These are phyloP conservation scores for Bothrops alternatus DNA, from an alignment of 2,797 vertebrate species.

Conservation along the genomic window DNA sequence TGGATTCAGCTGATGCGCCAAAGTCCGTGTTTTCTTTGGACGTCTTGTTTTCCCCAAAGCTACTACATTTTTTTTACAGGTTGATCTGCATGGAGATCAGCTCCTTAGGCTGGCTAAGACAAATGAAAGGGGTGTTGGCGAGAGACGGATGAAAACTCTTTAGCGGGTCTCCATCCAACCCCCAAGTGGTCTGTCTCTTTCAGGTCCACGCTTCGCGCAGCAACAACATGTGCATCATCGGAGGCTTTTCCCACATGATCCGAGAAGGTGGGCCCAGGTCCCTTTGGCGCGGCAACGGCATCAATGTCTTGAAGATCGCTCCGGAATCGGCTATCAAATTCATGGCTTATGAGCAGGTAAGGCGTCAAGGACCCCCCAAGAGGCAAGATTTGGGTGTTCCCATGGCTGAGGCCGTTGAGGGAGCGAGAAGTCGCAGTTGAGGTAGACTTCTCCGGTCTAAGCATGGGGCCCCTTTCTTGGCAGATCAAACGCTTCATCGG, in stretches of 20 bases:
- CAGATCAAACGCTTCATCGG: constrained; percentile 94
- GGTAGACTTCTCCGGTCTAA: neutral
- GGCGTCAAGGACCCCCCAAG: neutral
- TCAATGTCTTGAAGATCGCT: constrained; percentile 95
- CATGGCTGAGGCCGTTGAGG: neutral
- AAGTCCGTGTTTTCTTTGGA: neutral
- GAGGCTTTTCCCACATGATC: constrained; percentile 91
- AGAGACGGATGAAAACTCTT: constrained; percentile 35
- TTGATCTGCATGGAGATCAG: constrained; percentile 7
- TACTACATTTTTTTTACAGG: constrained; percentile 10
- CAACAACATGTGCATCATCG: constrained; percentile 88
- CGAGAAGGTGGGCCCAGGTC: constrained; percentile 86
- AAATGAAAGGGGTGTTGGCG: constrained; percentile 23
- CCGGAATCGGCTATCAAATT: constrained; percentile 97
- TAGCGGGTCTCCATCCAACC: neutral
- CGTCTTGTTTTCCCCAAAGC: constrained; percentile 6
- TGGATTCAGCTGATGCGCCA: neutral
- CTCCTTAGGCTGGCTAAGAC: neutral
- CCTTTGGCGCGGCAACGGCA: constrained; percentile 93
- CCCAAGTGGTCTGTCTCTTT: neutral
- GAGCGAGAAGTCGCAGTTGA: neutral
- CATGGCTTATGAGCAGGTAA: constrained; percentile 97
- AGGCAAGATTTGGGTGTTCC: too few species aligned
- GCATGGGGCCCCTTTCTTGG: neutral
- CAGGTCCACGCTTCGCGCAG: constrained; percentile 93